Evolutionary conservation across 2,888 invertebrate genomes (phyloP).

Genomic region (Agonopterix heracliana): DNA sequence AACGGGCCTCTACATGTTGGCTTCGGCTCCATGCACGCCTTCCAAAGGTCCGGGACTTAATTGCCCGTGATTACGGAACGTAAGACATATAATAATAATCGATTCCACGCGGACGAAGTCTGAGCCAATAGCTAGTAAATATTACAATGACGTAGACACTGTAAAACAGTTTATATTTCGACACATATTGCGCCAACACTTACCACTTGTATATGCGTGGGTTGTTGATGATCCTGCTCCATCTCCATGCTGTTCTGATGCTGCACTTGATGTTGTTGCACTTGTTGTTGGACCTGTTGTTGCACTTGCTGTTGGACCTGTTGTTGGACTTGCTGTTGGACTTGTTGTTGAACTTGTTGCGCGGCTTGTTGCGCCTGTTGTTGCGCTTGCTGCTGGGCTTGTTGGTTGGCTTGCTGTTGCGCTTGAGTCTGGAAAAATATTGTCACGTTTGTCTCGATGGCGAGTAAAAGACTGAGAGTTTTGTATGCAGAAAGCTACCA

Average conservation of each 20-base stretch:
- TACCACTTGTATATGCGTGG: slow-evolving; percentile 70
- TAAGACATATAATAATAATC: no score
- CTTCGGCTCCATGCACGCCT: no score
- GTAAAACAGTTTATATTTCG: background rate
- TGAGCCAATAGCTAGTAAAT: no score
- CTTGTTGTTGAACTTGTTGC: slow-evolving; percentile 33
- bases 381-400: slow-evolving; percentile 29
- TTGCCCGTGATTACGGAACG: no score
- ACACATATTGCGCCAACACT: slow-evolving; percentile 18
- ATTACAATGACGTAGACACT: no score
- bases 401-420: slow-evolving; percentile 39
- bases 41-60: no score
- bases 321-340: slow-evolving; percentile 19
- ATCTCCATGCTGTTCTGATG: slow-evolving; percentile 58
- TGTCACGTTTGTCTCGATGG: no score
- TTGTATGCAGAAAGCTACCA: no score
- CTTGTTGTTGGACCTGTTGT: slow-evolving; percentile 39
- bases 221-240: slow-evolving; percentile 66
- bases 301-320: slow-evolving; percentile 23
- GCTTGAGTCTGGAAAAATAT: slow-evolving; percentile 35
- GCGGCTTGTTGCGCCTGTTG: slow-evolving; percentile 47
- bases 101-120: no score
- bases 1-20: no score
- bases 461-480: no score
- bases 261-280: slow-evolving; percentile 46